phyloP scores from a whole-genome alignment of 2,113 vertebrate species.

The Sitta europaea region DNA sequence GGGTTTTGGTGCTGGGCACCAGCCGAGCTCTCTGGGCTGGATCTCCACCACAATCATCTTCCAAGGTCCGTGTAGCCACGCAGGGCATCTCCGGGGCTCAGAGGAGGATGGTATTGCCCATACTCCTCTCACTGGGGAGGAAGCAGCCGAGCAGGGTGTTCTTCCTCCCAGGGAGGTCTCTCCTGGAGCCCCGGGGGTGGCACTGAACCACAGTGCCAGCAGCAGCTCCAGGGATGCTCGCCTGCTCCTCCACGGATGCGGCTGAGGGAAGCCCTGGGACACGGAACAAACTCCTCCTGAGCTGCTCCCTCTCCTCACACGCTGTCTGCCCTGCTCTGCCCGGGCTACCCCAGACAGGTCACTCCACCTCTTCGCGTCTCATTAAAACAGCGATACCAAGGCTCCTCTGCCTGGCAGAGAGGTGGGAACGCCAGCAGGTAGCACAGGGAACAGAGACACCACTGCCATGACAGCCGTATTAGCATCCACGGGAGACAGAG shows the following conservation, averaged over 20 bases:
- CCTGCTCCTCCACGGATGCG: accelerated
- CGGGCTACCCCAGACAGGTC: neutral
- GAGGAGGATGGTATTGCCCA: neutral
- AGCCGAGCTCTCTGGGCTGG: neutral
- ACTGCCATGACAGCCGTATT: neutral
- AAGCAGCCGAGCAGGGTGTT: neutral
- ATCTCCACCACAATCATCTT: accelerated
- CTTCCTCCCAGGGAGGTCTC: neutral
- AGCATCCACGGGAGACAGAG: neutral
- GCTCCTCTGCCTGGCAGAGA: neutral
- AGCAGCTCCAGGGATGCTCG: neutral
- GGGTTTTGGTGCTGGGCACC: neutral
- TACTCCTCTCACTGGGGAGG: accelerated
- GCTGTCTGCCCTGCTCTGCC: neutral
- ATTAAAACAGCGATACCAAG: neutral
- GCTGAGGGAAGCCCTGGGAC: neutral
- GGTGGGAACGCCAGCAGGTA: neutral
- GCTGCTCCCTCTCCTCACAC: accelerated
- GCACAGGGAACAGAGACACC: neutral
- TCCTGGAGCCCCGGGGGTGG: neutral
- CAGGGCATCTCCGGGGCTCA: accelerated
- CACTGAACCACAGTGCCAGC: neutral
- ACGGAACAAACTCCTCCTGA: neutral
- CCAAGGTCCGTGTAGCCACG: accelerated
- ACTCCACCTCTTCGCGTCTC: neutral